phyloP scores from a whole-genome alignment of 1,140 invertebrate genomes.

The Anthonomus grandis region DNA sequence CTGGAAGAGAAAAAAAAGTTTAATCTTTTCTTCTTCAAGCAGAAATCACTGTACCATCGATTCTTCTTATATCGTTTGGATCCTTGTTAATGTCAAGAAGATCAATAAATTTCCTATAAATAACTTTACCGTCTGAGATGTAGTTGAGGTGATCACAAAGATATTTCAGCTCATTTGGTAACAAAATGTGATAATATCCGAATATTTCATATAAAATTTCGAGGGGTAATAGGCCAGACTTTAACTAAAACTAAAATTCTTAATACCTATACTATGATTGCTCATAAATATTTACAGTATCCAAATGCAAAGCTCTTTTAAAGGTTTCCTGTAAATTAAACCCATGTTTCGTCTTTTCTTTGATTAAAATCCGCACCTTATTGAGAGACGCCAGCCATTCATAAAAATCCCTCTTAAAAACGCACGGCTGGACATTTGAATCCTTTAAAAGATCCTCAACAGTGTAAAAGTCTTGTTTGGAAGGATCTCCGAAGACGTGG shows the following conservation, averaged over 20 bases:
- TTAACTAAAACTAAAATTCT: slow-evolving; percentile 33
- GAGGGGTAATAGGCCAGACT: slow-evolving; percentile 30
- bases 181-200: slow-evolving; percentile 23
- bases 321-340: slow-evolving; percentile 49
- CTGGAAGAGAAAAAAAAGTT: slow-evolving; percentile 12
- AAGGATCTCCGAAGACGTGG: slow-evolving; percentile 49
- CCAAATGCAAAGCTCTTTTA: slow-evolving; percentile 48
- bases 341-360: slow-evolving; percentile 40
- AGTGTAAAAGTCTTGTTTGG: slow-evolving; percentile 47
- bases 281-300: slow-evolving; percentile 36
- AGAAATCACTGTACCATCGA: slow-evolving; percentile 6
- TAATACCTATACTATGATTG: not conserved
- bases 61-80: not conserved
- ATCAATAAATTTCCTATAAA: slow-evolving; percentile 39
- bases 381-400: slow-evolving; percentile 50
- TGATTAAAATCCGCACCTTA: slow-evolving; percentile 47
- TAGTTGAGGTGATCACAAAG: slow-evolving; percentile 27
- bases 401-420: slow-evolving; percentile 36
- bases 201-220: slow-evolving; percentile 34
- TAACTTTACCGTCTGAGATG: slow-evolving; percentile 34
- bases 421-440: slow-evolving; percentile 39
- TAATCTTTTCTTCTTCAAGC: not conserved
- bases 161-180: slow-evolving; percentile 27
- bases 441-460: slow-evolving; percentile 49
- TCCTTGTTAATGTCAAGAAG: slow-evolving; percentile 33